Conservation (phyloP, 2,888 invertebrate genomes). For the Amphipoea oculea region DNA sequence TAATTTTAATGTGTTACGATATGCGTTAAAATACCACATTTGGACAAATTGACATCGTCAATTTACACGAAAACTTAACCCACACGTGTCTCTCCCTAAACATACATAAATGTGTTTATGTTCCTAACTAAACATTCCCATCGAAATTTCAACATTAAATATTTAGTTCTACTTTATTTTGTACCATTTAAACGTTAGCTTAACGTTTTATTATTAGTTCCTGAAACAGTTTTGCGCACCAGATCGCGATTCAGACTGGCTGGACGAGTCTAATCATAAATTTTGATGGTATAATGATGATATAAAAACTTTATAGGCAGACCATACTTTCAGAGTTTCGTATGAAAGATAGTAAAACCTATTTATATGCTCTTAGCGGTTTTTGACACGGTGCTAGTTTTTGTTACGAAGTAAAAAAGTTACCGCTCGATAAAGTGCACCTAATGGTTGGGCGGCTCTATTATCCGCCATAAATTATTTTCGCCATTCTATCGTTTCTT, state of each 20-base stretch:
- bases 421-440: constrained; percentile 14
- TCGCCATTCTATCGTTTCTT: not conserved
- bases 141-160: constrained; percentile 1
- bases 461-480: not conserved
- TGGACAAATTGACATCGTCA: constrained; percentile 51
- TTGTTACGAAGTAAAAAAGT: constrained; percentile 46
- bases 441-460: constrained; percentile 5
- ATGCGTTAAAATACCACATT: constrained; percentile 66
- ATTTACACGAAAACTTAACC: constrained; percentile 37
- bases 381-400: constrained; percentile 42
- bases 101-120: constrained; percentile 18
- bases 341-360: constrained; percentile 64
- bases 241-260: constrained; percentile 59
- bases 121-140: constrained; percentile 25
- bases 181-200: constrained; percentile 24
- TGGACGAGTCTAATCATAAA: constrained; percentile 71
- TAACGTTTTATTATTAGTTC: constrained; percentile 62
- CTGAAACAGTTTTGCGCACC: constrained; percentile 57
- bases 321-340: constrained; percentile 61
- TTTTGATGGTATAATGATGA: constrained; percentile 71
- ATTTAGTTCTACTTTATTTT: constrained; percentile 36
- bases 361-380: constrained; percentile 63
- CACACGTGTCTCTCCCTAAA: constrained; percentile 22
- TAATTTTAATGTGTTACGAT: constrained; percentile 70
- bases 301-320: constrained; percentile 71